Evolutionary conservation across 2,888 invertebrate genomes (phyloP).

Genomic region (Drosophila testacea): DNA sequence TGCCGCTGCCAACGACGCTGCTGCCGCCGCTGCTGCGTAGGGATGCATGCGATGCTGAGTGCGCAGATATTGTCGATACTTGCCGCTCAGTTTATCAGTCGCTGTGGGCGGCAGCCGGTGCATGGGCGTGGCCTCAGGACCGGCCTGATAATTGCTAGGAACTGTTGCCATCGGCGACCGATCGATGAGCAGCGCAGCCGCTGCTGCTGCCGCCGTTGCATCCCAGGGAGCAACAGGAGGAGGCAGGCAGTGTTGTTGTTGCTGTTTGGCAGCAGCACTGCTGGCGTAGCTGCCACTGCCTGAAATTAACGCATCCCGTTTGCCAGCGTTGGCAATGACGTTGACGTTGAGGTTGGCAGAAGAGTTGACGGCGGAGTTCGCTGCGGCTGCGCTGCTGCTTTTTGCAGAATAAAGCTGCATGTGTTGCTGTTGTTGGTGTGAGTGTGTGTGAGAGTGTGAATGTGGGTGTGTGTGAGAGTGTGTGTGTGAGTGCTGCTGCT

Average conservation of each 20-base stretch:
- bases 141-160: constrained; percentile 86
- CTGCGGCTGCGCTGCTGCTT: constrained; percentile 48
- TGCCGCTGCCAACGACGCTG: constrained; percentile 84
- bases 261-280: constrained; percentile 44
- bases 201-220: constrained; percentile 69
- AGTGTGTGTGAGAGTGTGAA: constrained; percentile 33
- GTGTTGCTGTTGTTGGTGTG: constrained; percentile 48
- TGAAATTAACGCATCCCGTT: constrained; percentile 85
- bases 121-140: constrained; percentile 84
- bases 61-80: constrained; percentile 87
- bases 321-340: constrained; percentile 67
- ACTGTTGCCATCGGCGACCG: constrained; percentile 85
- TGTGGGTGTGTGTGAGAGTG: constrained; percentile 20
- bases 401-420: constrained; percentile 73
- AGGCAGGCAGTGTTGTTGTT: constrained; percentile 73
- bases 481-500: constrained; percentile 45
- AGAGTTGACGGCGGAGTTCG: constrained; percentile 27
- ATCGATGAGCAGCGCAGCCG: constrained; percentile 80
- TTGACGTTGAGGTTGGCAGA: constrained; percentile 24
- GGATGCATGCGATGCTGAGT: constrained; percentile 87
- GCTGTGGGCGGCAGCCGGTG: constrained; percentile 62
- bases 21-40: constrained; percentile 85
- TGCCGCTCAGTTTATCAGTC: constrained; percentile 85
- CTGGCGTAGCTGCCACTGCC: constrained; percentile 79
- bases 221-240: constrained; percentile 72